Evolutionary conservation across 1,140 invertebrate species (phyloP), one percentile per base, ranked within the genome.

Genomic region (Dendrolimus kikuchii): DNA sequence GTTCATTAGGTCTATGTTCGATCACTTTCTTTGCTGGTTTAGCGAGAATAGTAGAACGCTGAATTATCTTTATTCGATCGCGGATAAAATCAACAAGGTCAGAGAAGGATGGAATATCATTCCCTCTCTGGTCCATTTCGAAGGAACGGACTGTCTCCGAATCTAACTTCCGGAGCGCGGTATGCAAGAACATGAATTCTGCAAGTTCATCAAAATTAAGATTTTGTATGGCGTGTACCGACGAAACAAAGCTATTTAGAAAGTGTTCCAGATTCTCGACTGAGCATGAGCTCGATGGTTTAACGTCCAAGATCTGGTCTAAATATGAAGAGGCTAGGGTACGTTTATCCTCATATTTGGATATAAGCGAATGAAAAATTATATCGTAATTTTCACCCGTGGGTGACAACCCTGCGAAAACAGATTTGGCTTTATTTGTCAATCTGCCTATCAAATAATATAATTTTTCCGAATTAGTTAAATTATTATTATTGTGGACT

Each of bases 101-200:
- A 5, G 53, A 40, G 54, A 50, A 59, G 5, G 41, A 47, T 37
- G 47, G 41, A 9, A 50, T 45, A 6, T 43, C 43, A n/a, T 39
- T 23, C 6, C 47, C 44, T 36, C 51, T 47, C 41, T 51, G 46
- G 7, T 43, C 38, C 40, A 53, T 40, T 53, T 59, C 57, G 40
- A 55, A 55, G 8, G 53, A 48, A 8, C 58, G 58, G 7, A 40
- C 10, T 4, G 53, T 55, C 5, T 55, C 49, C 5, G 6, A 36
- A 9, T 49, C 42, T 4, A 50, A 42, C 38, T 53, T 58, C 42
- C 44, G 44, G 36, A 53, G 40, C 6, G 43, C 43, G 6, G 51
- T 53, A 51, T 51, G 54, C 41, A 59, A 38, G 46, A 59, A 51
- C 23, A 59, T 54, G 42, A 54, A 59, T 50, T 59, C 57, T 5